Percentiles rank a stretch among this genome's conserved stretches.
phyloP scores from a whole-genome alignment of 2,113 vertebrate genomes.

The mouse (Mus musculus) region GRCm39 chr2:59180001-59180500 shows the following conservation, averaged over 20 bases:
- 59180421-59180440: constrained; percentile 1
- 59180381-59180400: constrained; percentile 39
- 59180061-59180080: neutral
- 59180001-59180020: neutral
- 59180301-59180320: neutral
- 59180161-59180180: neutral
- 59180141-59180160: constrained; percentile 19
- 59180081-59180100: neutral
- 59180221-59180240: neutral
- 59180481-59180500: neutral
- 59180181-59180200: neutral
- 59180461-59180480: constrained; percentile 23
- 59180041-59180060: neutral
- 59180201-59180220: neutral
- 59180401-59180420: constrained; percentile 60
- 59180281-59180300: neutral
- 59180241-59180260: neutral
- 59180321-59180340: constrained; percentile 34
- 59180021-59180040: neutral
- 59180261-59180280: neutral
- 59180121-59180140: neutral
- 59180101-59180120: neutral
- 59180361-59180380: neutral
- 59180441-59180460: constrained; percentile 34
- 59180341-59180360: constrained; percentile 51